A percentile compares a stretch with the other conserved stretches of the same genome.
phyloP scores from a whole-genome alignment of 2,888 invertebrate species.

The Falcaria lacertinaria region DNA sequence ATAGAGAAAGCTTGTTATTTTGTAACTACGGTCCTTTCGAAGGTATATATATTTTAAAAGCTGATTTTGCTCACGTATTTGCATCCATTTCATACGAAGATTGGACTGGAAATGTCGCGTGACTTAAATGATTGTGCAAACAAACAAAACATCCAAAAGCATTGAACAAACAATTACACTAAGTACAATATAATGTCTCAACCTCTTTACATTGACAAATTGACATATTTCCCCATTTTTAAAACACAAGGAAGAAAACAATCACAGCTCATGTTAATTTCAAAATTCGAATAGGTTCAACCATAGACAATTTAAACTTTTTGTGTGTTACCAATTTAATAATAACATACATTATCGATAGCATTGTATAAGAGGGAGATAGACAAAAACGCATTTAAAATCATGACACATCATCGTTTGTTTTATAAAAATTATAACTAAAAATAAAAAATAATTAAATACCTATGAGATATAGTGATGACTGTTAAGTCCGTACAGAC shows the following conservation, averaged over 20 bases:
- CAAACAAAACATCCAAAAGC: conserved; percentile 44
- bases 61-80: background rate
- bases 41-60: background rate
- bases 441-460: conserved; percentile 69
- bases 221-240: conserved; percentile 32
- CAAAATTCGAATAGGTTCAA: conserved; percentile 21
- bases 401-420: conserved; percentile 67
- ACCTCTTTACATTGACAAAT: conserved; percentile 43
- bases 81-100: background rate
- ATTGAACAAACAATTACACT: conserved; percentile 46
- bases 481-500: conserved; percentile 53
- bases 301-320: conserved; percentile 33
- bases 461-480: conserved; percentile 79
- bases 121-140: conserved; percentile 53
- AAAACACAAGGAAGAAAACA: conserved; percentile 38
- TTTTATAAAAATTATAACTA: conserved; percentile 67
- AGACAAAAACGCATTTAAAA: conserved; percentile 44
- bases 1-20: too few relatives aligned
- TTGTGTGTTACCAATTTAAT: conserved; percentile 38
- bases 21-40: too few relatives aligned
- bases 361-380: conserved; percentile 43
- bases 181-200: conserved; percentile 54
- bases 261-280: conserved; percentile 45
- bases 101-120: conserved; percentile 23
- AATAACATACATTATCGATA: conserved; percentile 25